Evolutionary conservation across 1,140 invertebrate genomes (phyloP), one percentile per base, ranked within the genome.

Genomic region (Anastrepha ludens): DNA sequence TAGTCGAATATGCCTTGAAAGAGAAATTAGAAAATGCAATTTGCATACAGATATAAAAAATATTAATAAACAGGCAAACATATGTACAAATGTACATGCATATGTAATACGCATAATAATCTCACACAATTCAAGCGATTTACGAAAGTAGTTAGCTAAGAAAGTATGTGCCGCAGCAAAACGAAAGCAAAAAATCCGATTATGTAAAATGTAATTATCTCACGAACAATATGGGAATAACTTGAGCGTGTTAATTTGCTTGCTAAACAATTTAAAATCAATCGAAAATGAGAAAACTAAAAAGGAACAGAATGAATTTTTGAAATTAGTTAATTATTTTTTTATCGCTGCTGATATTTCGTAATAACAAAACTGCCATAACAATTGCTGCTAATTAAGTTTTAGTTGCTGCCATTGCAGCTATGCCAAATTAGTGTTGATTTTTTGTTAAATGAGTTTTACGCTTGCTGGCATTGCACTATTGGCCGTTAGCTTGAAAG

Each of bases 21-120:
- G 64, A 39, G 64, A 67, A 67, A 67, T 41, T 67, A 67, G 64
- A 67, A 55, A 67, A 67, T 67, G 20, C 64, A 67, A 67, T 67
- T 67, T 67, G 64, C 29, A 67, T 29, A 11, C 64, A 13, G 39
- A 41, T 39, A 20, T 0, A 62, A 62, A 62, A 62, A 62, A 17
- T 6, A 3, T 3, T 6, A 5, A 62, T 1, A 64, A 64, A 64
- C 6, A 64, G 62, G 29, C 29, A 29, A 29, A 29, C 29, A 29
- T 29, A 29, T 29, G 29, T 29, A 29, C 29, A 29, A 20, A 20
- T 20, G 62, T 20, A 20, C 20, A 7, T 64, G 62, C n/a, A 64
- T 64, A 64, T 64, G 62, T 39, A 39, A 67, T 39, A n/a, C 29
- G 64, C 6, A 15, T 55, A 55, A 55, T 11, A 55, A 55, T 55